Base-by-base conservation (phyloP, 2,113 vertebrate genomes). In the Callionymus lyra region DNA sequence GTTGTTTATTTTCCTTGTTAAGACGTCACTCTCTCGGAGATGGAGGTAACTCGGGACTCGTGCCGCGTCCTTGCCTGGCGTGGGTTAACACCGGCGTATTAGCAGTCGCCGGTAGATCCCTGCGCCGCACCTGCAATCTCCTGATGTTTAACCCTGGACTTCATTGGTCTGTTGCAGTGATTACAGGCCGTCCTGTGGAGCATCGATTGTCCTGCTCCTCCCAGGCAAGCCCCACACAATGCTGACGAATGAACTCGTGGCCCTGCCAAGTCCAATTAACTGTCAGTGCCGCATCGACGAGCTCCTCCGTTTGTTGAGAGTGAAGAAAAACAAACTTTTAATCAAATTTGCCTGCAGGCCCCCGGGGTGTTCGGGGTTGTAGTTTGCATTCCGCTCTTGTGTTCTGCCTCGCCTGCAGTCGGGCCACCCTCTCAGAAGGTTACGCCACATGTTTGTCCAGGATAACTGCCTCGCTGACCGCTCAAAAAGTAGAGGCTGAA, bases 181-280 rank as follows among this genome's bases (percentile, higher is more conserved):
- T 94, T 92, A 91, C 86, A 83, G 68, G 74, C 81, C 68, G 75
- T 89, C 92, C 89, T 83, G 64, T 74, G 89, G 90, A 89, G 91
- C 86, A 78, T 86, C 69, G 86, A 86, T 87, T 86, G 84, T 84
- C 84, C 68, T 76, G 83, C 87, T 85, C 86, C 81, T 92, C 86
- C 82, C 83, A 87, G 89, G 76, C 83, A 85, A 90, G 85, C 87
- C 84, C 82, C 84, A 82, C 81, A 89, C 89, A 94, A 89, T 90
- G 89, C 89, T 90, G 89, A 91, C 68, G 84, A 91, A 94, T 94
- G 88, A 93, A 93, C 90, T 88, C 77, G 82, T 86, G 87, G 85
- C 84, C 82, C 84, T 91, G 91, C 92, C 91, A 92, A 85, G 91
- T 91, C 88, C 91, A 91, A 90, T 95, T 93, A 91, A 84, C 74